Evolutionary conservation across 2,113 vertebrate genomes (phyloP), one percentile per base, ranked within the genome.

Genomic region (Scatophagus argus): DNA sequence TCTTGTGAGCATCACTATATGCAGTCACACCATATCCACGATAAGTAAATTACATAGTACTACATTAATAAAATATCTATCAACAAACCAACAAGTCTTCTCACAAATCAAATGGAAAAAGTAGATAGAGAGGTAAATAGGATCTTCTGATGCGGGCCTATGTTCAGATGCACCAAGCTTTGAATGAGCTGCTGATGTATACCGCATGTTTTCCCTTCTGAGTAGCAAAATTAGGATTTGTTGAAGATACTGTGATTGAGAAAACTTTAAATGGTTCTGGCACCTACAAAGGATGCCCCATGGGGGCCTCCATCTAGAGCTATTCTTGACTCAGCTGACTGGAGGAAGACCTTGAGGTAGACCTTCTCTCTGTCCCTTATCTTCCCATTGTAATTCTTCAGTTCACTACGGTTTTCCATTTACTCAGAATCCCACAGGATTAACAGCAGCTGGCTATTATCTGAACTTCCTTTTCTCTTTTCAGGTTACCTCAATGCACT

Each of bases 201-300:
- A 21, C 25, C 31, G 25, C 27, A 58, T 32, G 21, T 27, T 58
- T 34, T 46, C 17, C 31, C 13, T 17, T 60, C 47, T 23, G 31
- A 65, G 31, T 47, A 21, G 3, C n/a, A 58, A 32, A 27, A 13
- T 3, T 0, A 39, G 52, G 31, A 17, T 52, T 2, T 32, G 9
- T 7, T 29, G 46, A 60, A 54, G n/a, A 54, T 29, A 17, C 0
- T 17, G 31, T 12, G 59, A 64, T 71, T 43, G 43, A 52, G 21
- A 59, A 14, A 77, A 36, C 66, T 29, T 7, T 17, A 58, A 27
- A 31, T 72, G 74, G 36, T 59, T 39, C 38, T 41, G 16, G 38
- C 73, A 59, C 19, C 9, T 70, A 34, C 16, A 43, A 54, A 49
- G n/a, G 41, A 17, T 75, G 59, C 41, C 61, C 54, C 51, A 9